Percentiles rank a stretch among this genome's conserved stretches.
Evolutionary conservation across 2,888 invertebrate species (phyloP).

Genomic region (Neria commutata): DNA sequence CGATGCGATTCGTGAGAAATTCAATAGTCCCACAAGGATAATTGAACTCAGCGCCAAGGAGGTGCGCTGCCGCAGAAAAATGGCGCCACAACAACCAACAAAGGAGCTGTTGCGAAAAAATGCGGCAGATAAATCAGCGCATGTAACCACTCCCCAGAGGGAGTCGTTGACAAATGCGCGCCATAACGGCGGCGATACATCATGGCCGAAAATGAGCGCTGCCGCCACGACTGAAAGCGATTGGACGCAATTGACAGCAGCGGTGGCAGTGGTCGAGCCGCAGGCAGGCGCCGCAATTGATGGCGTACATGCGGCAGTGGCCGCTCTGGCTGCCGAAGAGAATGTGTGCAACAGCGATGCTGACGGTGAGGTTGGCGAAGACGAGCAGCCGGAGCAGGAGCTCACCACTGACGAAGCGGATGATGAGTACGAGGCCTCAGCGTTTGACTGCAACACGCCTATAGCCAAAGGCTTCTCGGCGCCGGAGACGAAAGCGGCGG

Average conservation of each 20-base stretch:
- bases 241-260: background rate
- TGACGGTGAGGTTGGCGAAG: background rate
- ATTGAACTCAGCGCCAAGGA: slow-evolving; percentile 38
- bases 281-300: background rate
- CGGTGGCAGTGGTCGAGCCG: background rate
- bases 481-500: slow-evolving; percentile 54
- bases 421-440: background rate
- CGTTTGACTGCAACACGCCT: too few species aligned
- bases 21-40: slow-evolving; percentile 51
- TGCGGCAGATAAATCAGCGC: slow-evolving; percentile 28
- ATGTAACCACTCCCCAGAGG: slow-evolving; percentile 16
- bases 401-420: slow-evolving; percentile 2
- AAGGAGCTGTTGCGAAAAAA: slow-evolving; percentile 13
- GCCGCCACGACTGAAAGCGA: background rate
- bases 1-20: slow-evolving; percentile 53
- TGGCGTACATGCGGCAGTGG: background rate
- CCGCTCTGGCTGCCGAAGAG: background rate
- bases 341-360: background rate
- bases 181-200: slow-evolving; percentile 15
- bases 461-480: slow-evolving; percentile 46
- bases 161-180: background rate
- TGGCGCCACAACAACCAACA: slow-evolving; percentile 9
- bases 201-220: slow-evolving; percentile 5
- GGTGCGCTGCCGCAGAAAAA: slow-evolving; percentile 25
- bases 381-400: too few species aligned